These are phyloP conservation scores for Limanda limanda DNA, from an alignment of 2,113 vertebrate genomes.

Conservation along the genomic window DNA sequence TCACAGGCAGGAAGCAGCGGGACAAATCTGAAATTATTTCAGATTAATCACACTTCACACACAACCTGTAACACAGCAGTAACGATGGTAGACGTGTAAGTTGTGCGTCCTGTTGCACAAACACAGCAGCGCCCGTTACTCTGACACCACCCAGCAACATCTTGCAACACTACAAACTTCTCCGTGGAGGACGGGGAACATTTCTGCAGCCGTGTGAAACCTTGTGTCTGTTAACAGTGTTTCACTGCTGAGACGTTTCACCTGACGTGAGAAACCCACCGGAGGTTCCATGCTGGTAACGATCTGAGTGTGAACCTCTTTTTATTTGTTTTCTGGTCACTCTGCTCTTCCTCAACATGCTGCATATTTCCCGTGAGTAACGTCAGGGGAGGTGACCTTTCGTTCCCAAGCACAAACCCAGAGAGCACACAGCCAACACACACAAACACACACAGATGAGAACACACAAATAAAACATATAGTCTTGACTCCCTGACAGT, in stretches of 20 bases:
- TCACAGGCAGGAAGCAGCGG: too few relatives aligned
- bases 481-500: neutral
- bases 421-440: neutral
- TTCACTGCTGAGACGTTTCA: too few relatives aligned
- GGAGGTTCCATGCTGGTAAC: neutral
- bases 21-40: too few relatives aligned
- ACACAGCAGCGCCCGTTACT: conserved; percentile 10
- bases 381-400: conserved; percentile 59
- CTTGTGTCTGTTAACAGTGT: neutral
- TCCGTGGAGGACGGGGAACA: conserved; percentile 9
- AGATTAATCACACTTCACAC: too few relatives aligned
- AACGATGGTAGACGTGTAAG: too few relatives aligned
- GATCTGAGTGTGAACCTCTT: neutral
- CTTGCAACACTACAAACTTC: conserved; percentile 52
- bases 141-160: conserved; percentile 65
- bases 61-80: too few relatives aligned
- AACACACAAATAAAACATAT: neutral
- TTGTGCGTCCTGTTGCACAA: conserved; percentile 40
- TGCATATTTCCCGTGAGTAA: conserved; percentile 48
- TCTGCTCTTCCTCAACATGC: conserved; percentile 15
- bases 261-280: neutral
- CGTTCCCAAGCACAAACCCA: conserved; percentile 61
- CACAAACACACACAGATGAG: neutral
- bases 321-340: neutral
- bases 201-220: conserved; percentile 2